Conservation (phyloP, 2,888 invertebrate species). For the Perizoma affinitatum region DNA sequence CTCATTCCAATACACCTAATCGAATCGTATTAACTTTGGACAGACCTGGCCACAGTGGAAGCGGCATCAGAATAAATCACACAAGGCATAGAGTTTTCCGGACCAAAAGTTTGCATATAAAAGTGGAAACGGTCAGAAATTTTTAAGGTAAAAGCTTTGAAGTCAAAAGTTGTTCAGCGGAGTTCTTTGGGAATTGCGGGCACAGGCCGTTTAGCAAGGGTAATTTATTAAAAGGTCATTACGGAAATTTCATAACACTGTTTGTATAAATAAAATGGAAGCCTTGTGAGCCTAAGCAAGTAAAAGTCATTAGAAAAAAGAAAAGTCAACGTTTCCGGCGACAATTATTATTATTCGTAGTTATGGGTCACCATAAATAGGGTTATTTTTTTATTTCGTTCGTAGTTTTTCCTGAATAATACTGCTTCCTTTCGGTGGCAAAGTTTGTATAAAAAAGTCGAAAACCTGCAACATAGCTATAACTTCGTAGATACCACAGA, state of each 20-base stretch:
- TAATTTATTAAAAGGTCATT: constrained; percentile 18
- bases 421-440: background rate
- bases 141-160: constrained; percentile 20
- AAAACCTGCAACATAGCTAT: constrained; percentile 5
- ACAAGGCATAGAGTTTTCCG: constrained; percentile 3
- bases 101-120: constrained; percentile 27
- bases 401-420: background rate
- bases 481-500: constrained; percentile 20
- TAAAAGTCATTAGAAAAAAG: background rate
- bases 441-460: constrained; percentile 4
- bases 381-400: constrained; percentile 4
- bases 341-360: no score
- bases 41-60: no score
- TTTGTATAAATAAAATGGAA: background rate
- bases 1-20: no score
- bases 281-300: background rate
- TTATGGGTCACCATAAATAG: no score
- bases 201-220: constrained; percentile 13
- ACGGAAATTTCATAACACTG: constrained; percentile 1
- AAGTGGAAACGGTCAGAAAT: constrained; percentile 23
- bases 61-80: constrained; percentile 9
- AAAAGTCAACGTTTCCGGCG: no score
- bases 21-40: no score
- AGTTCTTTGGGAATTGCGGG: constrained; percentile 10
- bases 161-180: constrained; percentile 16